Evolutionary conservation across 2,888 invertebrate species (phyloP).

Genomic region (Copidosoma aretas): DNA sequence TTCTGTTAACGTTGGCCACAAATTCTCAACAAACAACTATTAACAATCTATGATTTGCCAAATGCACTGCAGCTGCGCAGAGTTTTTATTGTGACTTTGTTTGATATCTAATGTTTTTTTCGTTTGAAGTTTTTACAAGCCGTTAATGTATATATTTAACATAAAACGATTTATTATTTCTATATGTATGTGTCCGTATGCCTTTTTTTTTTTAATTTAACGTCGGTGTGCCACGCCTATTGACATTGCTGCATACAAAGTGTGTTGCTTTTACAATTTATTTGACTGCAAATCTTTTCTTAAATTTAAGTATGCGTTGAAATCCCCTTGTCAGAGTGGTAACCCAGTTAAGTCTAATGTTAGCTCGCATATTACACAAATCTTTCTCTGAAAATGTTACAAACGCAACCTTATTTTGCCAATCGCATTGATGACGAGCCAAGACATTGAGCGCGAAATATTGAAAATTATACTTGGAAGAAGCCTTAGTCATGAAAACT

Average conservation of each 20-base stretch:
- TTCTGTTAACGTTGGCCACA: not conserved
- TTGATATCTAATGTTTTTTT: constrained; percentile 25
- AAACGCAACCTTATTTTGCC: no score
- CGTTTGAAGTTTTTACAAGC: constrained; percentile 6
- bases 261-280: constrained; percentile 17
- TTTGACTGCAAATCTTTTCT: constrained; percentile 13
- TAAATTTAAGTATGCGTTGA: not conserved
- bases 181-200: constrained; percentile 20
- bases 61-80: constrained; percentile 37
- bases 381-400: no score
- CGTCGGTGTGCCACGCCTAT: constrained; percentile 19
- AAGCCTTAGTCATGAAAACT: no score
- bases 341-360: constrained; percentile 17
- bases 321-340: constrained; percentile 25
- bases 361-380: not conserved
- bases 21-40: constrained; percentile 9
- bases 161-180: constrained; percentile 7
- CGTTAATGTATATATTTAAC: not conserved
- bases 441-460: no score
- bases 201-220: constrained; percentile 12
- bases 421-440: no score
- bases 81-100: constrained; percentile 38
- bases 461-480: no score
- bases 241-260: constrained; percentile 14
- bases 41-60: constrained; percentile 14